These are phyloP conservation scores for Piaya cayana DNA, from an alignment of 2,113 vertebrate genomes.

Conservation along the genomic window DNA sequence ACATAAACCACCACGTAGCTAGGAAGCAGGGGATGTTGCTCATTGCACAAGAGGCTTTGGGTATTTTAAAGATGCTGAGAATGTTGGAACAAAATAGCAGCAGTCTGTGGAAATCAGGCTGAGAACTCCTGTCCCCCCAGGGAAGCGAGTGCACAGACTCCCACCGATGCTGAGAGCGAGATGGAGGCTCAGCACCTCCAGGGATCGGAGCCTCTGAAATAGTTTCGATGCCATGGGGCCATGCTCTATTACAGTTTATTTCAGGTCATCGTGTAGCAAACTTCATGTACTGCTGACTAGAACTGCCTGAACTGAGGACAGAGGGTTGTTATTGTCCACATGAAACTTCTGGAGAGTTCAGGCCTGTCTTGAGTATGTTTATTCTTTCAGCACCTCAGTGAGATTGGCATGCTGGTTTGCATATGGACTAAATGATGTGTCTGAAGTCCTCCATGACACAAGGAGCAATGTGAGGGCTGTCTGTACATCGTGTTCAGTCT, in stretches of 20 bases:
- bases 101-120: constrained; percentile 60
- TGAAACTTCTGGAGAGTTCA: not conserved
- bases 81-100: constrained; percentile 48
- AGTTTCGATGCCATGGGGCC: not conserved
- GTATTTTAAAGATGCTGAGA: constrained; percentile 67
- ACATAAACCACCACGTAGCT: constrained; percentile 63
- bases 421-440: not conserved
- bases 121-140: not conserved
- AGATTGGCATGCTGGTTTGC: not conserved
- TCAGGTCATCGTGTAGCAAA: not conserved
- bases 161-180: not conserved
- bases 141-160: not conserved
- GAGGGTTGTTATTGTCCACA: not conserved
- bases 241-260: not conserved
- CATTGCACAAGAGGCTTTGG: constrained; percentile 62
- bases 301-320: not conserved
- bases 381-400: not conserved
- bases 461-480: not conserved
- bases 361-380: not conserved
- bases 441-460: not conserved
- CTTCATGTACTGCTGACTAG: not conserved
- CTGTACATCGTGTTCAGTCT: not conserved
- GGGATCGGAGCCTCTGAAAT: not conserved
- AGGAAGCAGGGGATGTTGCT: constrained; percentile 54
- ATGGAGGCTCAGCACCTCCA: not conserved